phyloP scores from a whole-genome alignment of 2,113 vertebrate genomes.

The Toxotes jaculatrix region DNA sequence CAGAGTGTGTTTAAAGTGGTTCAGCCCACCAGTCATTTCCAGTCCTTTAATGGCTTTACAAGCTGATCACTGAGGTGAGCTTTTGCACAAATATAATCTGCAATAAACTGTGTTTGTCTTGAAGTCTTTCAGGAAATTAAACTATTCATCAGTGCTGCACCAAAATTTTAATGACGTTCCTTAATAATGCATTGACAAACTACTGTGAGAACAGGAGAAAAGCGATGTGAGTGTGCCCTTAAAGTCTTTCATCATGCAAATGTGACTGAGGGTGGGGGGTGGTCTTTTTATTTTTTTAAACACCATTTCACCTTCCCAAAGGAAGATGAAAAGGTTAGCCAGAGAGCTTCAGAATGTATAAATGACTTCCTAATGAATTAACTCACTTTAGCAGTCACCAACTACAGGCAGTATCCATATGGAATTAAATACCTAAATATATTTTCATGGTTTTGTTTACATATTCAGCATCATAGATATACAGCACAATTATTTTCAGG shows the following conservation, averaged over 20 bases:
- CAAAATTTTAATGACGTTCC: background rate
- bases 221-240: background rate
- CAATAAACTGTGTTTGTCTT: background rate
- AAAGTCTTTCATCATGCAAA: background rate
- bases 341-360: background rate
- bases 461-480: background rate
- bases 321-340: background rate
- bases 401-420: background rate
- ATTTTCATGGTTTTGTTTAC: background rate
- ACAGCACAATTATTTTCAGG: background rate
- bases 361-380: background rate
- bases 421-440: background rate
- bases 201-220: background rate
- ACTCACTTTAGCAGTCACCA: background rate
- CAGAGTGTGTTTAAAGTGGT: background rate
- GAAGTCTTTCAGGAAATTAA: conserved; percentile 5
- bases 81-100: background rate
- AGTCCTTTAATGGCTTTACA: background rate
- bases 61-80: background rate
- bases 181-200: background rate
- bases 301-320: background rate
- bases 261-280: background rate
- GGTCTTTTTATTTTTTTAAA: background rate
- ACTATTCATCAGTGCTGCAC: background rate
- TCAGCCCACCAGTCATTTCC: background rate